Percentiles rank a stretch among this genome's conserved stretches.
phyloP scores from a whole-genome alignment of 2,113 vertebrate species.

The Onychorhynchus coronatus region DNA sequence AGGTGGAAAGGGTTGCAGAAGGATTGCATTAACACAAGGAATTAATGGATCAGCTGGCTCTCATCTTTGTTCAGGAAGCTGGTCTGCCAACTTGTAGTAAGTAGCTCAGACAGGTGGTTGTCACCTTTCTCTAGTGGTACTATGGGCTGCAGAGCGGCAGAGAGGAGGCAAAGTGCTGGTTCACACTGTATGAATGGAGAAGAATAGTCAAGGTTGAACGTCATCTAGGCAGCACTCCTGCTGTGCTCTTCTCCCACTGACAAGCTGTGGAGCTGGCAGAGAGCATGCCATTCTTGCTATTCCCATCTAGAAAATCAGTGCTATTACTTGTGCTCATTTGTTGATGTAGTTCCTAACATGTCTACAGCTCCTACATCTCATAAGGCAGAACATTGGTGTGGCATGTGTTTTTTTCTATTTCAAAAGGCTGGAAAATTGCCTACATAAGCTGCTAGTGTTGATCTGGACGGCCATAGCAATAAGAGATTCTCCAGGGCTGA shows the following conservation, averaged over 20 bases:
- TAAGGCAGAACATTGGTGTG: not conserved
- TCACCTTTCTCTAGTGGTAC: not conserved
- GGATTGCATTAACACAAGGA: not conserved
- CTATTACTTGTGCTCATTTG: not conserved
- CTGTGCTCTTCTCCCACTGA: not conserved
- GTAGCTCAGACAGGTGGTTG: not conserved
- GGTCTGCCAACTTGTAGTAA: not conserved
- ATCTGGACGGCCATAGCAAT: constrained; percentile 40
- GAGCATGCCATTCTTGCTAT: not conserved
- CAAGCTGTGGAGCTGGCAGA: not conserved
- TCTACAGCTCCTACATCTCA: not conserved
- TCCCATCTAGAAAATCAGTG: not conserved
- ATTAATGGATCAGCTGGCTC: not conserved
- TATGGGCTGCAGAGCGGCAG: not conserved
- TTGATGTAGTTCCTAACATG: not conserved
- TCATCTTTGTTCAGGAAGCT: not conserved
- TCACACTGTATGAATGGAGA: not conserved
- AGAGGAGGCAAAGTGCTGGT: not conserved
- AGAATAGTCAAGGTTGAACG: not conserved
- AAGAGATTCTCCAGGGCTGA: not conserved
- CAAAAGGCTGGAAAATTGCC: not conserved
- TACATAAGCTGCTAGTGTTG: not conserved
- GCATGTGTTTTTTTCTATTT: not conserved
- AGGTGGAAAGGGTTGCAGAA: not conserved
- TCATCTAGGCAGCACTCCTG: not conserved